phyloP scores from a whole-genome alignment of 1,140 invertebrate species.

The Bombus impatiens region DNA sequence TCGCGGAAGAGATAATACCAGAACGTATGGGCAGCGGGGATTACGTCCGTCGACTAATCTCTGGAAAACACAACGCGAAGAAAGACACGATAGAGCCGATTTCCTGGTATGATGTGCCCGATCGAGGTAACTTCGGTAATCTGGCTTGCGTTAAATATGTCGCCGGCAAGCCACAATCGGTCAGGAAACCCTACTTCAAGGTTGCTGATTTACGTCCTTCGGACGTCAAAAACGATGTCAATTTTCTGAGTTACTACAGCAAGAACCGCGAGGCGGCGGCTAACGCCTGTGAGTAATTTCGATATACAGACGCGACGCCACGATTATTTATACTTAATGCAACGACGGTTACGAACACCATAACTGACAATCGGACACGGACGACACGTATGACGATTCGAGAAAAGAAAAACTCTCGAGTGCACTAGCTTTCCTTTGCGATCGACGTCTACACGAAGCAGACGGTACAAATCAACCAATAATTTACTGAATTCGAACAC shows the following conservation, averaged over 20 bases:
- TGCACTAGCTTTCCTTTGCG: not conserved
- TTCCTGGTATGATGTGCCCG: slow-evolving; percentile 86
- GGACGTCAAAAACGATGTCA: slow-evolving; percentile 87
- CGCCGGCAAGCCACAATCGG: slow-evolving; percentile 88
- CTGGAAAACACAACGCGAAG: slow-evolving; percentile 83
- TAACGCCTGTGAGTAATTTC: slow-evolving; percentile 77
- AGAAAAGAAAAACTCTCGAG: not conserved
- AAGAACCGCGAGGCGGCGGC: slow-evolving; percentile 87
- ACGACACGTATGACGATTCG: not conserved
- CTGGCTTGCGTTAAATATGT: slow-evolving; percentile 90
- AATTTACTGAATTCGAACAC: slow-evolving; percentile 31
- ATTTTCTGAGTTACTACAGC: slow-evolving; percentile 89
- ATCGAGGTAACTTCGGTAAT: slow-evolving; percentile 86
- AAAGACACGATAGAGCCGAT: slow-evolving; percentile 83
- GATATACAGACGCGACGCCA: slow-evolving; percentile 18
- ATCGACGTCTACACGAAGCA: not conserved
- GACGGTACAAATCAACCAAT: slow-evolving; percentile 26
- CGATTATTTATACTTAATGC: not conserved
- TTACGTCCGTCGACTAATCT: slow-evolving; percentile 85
- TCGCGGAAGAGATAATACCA: slow-evolving; percentile 76
- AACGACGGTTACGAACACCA: not conserved
- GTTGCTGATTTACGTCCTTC: slow-evolving; percentile 83
- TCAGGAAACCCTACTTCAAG: slow-evolving; percentile 87
- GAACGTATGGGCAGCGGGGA: slow-evolving; percentile 84
- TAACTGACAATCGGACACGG: not conserved